A percentile compares a stretch with the other conserved stretches of the same genome.
phyloP scores from a whole-genome alignment of 2,797 vertebrate genomes.

The Avahi laniger region DNA sequence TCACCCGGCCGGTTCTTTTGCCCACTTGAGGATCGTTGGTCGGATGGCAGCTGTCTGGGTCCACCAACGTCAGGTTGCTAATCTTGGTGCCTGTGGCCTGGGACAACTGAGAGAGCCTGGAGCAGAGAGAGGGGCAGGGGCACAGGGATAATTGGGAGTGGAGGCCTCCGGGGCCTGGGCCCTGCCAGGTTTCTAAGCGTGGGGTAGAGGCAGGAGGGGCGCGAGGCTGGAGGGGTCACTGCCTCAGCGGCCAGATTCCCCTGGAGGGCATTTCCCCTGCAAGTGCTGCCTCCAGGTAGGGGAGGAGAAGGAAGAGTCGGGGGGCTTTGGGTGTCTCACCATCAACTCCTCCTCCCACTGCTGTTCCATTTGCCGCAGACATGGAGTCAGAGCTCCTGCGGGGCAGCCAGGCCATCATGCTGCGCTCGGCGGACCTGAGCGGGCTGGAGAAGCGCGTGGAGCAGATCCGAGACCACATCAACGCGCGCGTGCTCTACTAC shows the following conservation, averaged over 20 bases:
- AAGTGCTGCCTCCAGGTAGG: not conserved
- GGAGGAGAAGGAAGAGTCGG: not conserved
- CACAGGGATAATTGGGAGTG: no score
- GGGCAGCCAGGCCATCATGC: slow-evolving; percentile 84
- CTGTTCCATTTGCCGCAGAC: slow-evolving; percentile 82
- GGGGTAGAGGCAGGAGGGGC: not conserved
- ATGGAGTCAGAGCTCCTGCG: slow-evolving; percentile 87
- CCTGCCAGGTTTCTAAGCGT: not conserved
- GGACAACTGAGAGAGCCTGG: not conserved
- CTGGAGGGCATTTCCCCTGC: not conserved
- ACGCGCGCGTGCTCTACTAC: slow-evolving; percentile 77
- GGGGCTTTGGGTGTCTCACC: not conserved
- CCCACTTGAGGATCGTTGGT: not conserved
- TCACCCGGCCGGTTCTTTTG: not conserved
- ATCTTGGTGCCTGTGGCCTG: not conserved
- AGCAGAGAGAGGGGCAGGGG: not conserved
- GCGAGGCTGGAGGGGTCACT: not conserved
- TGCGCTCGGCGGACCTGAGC: slow-evolving; percentile 83
- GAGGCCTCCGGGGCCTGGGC: not conserved
- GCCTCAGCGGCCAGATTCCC: not conserved
- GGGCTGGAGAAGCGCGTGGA: slow-evolving; percentile 87
- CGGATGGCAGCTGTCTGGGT: not conserved
- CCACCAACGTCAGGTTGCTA: not conserved
- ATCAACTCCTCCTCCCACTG: fast-evolving
- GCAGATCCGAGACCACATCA: slow-evolving; percentile 86